Percentiles rank a stretch among this genome's conserved stretches.
Conservation (phyloP, 2,113 vertebrate genomes). For the Paedocypris sp. region DNA sequence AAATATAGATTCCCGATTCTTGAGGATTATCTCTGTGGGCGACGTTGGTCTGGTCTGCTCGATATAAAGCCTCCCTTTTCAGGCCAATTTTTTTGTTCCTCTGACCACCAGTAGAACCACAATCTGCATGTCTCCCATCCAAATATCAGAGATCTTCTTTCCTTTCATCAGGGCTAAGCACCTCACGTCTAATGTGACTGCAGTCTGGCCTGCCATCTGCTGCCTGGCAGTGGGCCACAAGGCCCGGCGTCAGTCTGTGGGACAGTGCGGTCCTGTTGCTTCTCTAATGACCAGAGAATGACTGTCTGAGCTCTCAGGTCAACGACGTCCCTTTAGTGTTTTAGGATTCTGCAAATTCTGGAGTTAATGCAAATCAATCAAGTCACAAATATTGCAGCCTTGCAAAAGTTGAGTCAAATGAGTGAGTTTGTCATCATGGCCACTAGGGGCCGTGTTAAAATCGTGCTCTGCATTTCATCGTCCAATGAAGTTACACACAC, state of each 20-base stretch:
- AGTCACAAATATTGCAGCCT: too few relatives aligned
- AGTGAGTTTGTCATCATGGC: too few relatives aligned
- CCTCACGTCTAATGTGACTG: constrained; percentile 52
- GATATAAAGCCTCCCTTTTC: constrained; percentile 1
- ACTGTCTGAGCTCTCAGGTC: constrained; percentile 33
- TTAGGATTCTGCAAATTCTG: too few relatives aligned
- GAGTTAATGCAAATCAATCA: too few relatives aligned
- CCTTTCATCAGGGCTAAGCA: constrained; percentile 53
- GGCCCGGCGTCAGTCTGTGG: constrained; percentile 31
- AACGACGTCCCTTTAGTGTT: too few relatives aligned
- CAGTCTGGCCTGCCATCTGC: constrained; percentile 65
- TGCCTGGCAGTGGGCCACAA: constrained; percentile 58
- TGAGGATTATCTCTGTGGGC: background rate
- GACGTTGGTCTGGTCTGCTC: constrained; percentile 31
- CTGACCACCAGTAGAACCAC: background rate
- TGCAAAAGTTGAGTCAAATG: too few relatives aligned
- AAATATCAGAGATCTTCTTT: constrained; percentile 43
- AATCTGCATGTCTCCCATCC: constrained; percentile 19
- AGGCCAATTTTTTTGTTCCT: constrained; percentile 14
- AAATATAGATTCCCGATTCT: background rate
- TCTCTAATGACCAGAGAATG: constrained; percentile 37
- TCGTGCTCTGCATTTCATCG: too few relatives aligned
- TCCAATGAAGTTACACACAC: too few relatives aligned
- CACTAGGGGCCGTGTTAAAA: too few relatives aligned
- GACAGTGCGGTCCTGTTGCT: constrained; percentile 33